A percentile compares a stretch with the other conserved stretches of the same genome.
Conservation (phyloP, 2,797 vertebrate genomes). For the Labroides dimidiatus region DNA sequence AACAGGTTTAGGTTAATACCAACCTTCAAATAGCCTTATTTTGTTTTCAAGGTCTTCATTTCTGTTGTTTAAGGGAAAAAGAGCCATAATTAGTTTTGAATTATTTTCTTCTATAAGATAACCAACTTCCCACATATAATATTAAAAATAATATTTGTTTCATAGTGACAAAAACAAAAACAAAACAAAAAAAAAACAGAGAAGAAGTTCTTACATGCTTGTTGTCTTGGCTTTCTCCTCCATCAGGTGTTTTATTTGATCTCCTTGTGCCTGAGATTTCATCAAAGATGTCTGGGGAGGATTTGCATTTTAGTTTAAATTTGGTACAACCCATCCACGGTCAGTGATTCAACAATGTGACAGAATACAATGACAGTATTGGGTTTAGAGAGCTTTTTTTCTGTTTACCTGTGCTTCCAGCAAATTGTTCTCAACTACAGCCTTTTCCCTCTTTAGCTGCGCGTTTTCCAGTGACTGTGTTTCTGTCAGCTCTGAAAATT, state of each 20-base stretch:
- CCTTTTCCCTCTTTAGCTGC: constrained; percentile 88
- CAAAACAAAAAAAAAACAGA: not conserved
- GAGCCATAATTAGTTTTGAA: not conserved
- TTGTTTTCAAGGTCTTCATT: constrained; percentile 90
- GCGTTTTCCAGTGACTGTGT: constrained; percentile 86
- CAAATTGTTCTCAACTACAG: constrained; percentile 87
- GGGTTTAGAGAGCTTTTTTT: not conserved
- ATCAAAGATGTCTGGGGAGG: constrained; percentile 86
- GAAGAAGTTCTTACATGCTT: constrained; percentile 81
- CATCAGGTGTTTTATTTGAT: constrained; percentile 84
- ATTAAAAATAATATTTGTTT: not conserved
- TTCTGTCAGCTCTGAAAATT: constrained; percentile 82
- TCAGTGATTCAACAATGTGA: not conserved
- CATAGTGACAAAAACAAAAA: not conserved
- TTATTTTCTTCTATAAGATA: not conserved
- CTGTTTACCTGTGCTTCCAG: constrained; percentile 84
- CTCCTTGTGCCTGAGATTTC: constrained; percentile 82
- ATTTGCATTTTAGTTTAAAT: not conserved
- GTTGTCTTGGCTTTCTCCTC: constrained; percentile 86
- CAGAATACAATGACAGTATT: not conserved
- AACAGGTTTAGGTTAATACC: constrained; percentile 33
- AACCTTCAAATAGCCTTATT: constrained; percentile 90
- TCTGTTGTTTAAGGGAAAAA: constrained; percentile 72
- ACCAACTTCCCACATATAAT: not conserved
- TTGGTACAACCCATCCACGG: not conserved